Evolutionary conservation across 2,888 invertebrate species (phyloP).

Genomic region (Caenorhabditis sinica): DNA sequence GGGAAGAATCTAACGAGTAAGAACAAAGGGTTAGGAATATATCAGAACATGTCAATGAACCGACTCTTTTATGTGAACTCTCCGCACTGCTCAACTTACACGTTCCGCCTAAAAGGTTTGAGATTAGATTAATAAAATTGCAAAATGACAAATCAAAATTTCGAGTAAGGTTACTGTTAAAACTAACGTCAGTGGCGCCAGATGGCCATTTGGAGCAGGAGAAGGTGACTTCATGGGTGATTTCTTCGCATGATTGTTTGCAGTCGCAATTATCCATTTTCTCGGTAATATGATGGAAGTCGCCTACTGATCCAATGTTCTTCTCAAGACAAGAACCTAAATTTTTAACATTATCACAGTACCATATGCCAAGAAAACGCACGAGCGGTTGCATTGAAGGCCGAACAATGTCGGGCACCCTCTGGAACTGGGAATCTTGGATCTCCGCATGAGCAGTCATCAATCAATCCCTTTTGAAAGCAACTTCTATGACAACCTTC

Average conservation of each 20-base stretch:
- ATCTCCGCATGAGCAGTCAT: slow-evolving; percentile 76
- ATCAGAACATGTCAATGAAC: slow-evolving; percentile 50
- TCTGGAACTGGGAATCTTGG: slow-evolving; percentile 75
- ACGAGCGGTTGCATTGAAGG: slow-evolving; percentile 77
- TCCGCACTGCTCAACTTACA: slow-evolving; percentile 57
- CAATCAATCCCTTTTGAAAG: slow-evolving; percentile 74
- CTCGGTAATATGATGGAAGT: slow-evolving; percentile 77
- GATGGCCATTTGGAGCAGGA: slow-evolving; percentile 78
- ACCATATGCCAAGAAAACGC: slow-evolving; percentile 3
- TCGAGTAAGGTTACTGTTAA: neutral
- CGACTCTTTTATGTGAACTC: slow-evolving; percentile 32
- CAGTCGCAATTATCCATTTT: slow-evolving; percentile 74
- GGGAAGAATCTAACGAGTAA: slow-evolving; percentile 17
- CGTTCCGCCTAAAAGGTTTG: slow-evolving; percentile 60
- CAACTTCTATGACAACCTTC: slow-evolving; percentile 78
- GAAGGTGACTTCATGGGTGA: slow-evolving; percentile 74
- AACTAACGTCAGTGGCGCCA: slow-evolving; percentile 77
- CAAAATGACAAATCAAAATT: slow-evolving; percentile 1
- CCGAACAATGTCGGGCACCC: slow-evolving; percentile 71
- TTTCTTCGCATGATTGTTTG: slow-evolving; percentile 74
- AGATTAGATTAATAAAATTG: slow-evolving; percentile 37
- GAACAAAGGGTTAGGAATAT: slow-evolving; percentile 34
- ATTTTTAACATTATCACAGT: neutral
- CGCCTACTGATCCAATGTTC: slow-evolving; percentile 73
- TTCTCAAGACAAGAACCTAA: slow-evolving; percentile 73